A percentile compares a stretch with the other conserved stretches of the same genome.
Evolutionary conservation across 2,888 invertebrate species (phyloP).

Genomic region (Sinelater perroti): DNA sequence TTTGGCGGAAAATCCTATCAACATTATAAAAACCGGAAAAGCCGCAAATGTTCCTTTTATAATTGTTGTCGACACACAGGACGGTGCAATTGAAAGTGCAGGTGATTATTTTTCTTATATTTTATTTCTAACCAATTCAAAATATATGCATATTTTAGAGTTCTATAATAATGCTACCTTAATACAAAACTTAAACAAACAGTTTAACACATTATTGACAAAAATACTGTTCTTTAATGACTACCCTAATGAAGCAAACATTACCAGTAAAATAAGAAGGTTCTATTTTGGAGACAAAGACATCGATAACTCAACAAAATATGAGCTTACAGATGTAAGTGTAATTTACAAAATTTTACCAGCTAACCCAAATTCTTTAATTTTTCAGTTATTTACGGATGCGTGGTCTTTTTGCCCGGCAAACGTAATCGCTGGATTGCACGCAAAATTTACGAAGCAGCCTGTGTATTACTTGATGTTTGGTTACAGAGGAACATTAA

Average conservation of each 20-base stretch:
- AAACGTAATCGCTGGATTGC: constrained; percentile 68
- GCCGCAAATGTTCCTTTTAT: constrained; percentile 72
- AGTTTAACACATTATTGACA: constrained; percentile 60
- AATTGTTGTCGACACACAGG: constrained; percentile 76
- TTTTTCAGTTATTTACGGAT: constrained; percentile 74
- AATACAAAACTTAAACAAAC: constrained; percentile 56
- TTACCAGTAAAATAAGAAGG: constrained; percentile 57
- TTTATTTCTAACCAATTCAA: background rate
- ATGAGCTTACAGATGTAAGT: constrained; percentile 58
- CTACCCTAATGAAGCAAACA: constrained; percentile 48
- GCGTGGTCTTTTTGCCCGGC: constrained; percentile 74
- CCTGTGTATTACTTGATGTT: constrained; percentile 75
- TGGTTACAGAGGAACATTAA: constrained; percentile 71
- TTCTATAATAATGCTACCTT: constrained; percentile 52
- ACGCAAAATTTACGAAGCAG: constrained; percentile 62
- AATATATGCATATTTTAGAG: constrained; percentile 41
- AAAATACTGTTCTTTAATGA: constrained; percentile 60
- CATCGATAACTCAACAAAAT: constrained; percentile 54
- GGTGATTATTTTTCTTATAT: constrained; percentile 58
- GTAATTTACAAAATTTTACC: background rate
- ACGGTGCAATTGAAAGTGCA: constrained; percentile 73
- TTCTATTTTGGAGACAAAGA: constrained; percentile 61
- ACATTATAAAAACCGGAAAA: constrained; percentile 61
- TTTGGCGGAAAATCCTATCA: constrained; percentile 69
- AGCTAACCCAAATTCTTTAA: too few relatives aligned